These are phyloP conservation scores for Heliothis subflexa DNA, from an alignment of 1,140 invertebrate species.

Conservation along the genomic window DNA sequence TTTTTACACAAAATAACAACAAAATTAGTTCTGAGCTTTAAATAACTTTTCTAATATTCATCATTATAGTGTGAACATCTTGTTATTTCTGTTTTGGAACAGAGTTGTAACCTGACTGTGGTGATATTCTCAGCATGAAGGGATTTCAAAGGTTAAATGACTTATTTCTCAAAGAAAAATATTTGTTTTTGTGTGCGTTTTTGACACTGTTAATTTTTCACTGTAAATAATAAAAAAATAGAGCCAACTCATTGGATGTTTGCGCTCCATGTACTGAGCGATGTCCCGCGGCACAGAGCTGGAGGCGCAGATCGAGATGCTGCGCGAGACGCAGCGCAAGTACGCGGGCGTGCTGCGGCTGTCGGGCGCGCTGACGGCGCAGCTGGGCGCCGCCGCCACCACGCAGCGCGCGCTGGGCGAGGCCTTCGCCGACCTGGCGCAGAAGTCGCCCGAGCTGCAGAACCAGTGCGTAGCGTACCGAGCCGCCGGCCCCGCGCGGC, in stretches of 20 bases:
- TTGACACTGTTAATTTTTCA: no score
- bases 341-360: slow-evolving; percentile 96
- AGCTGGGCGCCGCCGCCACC: slow-evolving; percentile 90
- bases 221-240: background rate
- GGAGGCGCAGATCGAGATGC: slow-evolving; percentile 96
- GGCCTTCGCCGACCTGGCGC: slow-evolving; percentile 97
- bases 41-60: no score
- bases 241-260: background rate
- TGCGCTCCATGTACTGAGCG: background rate
- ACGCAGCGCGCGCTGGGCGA: slow-evolving; percentile 92
- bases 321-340: slow-evolving; percentile 97
- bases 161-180: no score
- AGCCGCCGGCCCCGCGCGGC: no score
- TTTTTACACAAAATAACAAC: no score
- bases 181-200: no score
- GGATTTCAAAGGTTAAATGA: no score
- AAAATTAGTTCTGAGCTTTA: no score
- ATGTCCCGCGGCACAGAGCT: slow-evolving; percentile 88
- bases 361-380: slow-evolving; percentile 93
- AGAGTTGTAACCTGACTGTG: no score
- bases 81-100: no score
- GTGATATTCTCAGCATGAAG: no score
- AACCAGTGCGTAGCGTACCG: slow-evolving; percentile 85
- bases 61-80: no score
- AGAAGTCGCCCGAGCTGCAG: slow-evolving; percentile 97